These are phyloP conservation scores for Peribatodes rhomboidaria DNA, from an alignment of 2,888 invertebrate genomes.

Conservation along the genomic window DNA sequence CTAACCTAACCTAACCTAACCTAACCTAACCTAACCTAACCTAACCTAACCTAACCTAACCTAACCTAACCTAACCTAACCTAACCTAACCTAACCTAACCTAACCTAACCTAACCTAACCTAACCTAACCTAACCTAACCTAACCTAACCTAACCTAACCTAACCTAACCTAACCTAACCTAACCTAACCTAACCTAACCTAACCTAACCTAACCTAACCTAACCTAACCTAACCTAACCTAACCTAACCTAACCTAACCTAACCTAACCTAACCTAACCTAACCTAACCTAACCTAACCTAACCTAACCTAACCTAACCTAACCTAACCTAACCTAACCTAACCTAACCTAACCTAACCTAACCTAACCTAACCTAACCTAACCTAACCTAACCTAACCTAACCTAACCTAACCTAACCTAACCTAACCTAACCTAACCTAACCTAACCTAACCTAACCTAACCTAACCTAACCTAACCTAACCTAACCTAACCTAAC, in stretches of 20 bases:
- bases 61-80: constrained; percentile 1
- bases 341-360: constrained; percentile 1
- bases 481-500: too few species aligned
- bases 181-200: constrained; percentile 1
- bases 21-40: constrained; percentile 1
- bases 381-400: constrained; percentile 1
- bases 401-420: constrained; percentile 1
- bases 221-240: constrained; percentile 1
- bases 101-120: constrained; percentile 1
- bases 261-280: constrained; percentile 1
- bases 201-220: constrained; percentile 1
- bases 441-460: background rate
- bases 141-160: constrained; percentile 1
- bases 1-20: constrained; percentile 1
- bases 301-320: constrained; percentile 1
- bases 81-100: constrained; percentile 1
- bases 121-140: constrained; percentile 1
- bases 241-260: constrained; percentile 1
- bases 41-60: constrained; percentile 1
- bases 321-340: constrained; percentile 1
- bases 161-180: constrained; percentile 1
- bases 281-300: constrained; percentile 1
- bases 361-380: constrained; percentile 1
- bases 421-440: constrained; percentile 1
- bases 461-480: background rate